Conservation (phyloP, 2,888 invertebrate genomes). For the Theodoxus fluviatilis region DNA sequence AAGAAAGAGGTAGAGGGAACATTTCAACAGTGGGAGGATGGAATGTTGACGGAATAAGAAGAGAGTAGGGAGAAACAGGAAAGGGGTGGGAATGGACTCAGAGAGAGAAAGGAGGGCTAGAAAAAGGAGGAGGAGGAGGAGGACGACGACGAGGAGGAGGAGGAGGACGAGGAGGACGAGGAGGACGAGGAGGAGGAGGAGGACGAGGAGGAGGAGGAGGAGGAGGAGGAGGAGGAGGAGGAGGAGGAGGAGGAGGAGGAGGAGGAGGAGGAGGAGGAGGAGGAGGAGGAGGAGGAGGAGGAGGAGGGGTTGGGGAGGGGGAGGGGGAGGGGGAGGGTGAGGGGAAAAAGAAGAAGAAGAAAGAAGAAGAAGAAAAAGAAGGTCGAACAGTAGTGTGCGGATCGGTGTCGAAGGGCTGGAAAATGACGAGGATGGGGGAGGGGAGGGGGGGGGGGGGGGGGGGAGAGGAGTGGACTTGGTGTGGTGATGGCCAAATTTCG, state of each 20-base stretch:
- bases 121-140: not conserved
- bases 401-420: no score
- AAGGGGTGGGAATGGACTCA: not conserved
- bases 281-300: not conserved
- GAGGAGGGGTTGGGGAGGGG: not conserved
- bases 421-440: no score
- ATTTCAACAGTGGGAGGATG: no score
- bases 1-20: no score
- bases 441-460: no score
- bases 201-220: not conserved
- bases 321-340: not conserved
- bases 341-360: not conserved
- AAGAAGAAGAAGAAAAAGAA: no score
- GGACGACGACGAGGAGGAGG: not conserved
- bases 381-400: no score
- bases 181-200: not conserved
- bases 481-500: no score
- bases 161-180: not conserved
- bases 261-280: not conserved
- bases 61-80: no score
- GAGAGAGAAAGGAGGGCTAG: not conserved
- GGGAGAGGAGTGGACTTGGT: no score
- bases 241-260: not conserved
- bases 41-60: no score
- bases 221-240: not conserved